phyloP scores from a whole-genome alignment of 2,113 vertebrate genomes.

The Hepsetus odoe region DNA sequence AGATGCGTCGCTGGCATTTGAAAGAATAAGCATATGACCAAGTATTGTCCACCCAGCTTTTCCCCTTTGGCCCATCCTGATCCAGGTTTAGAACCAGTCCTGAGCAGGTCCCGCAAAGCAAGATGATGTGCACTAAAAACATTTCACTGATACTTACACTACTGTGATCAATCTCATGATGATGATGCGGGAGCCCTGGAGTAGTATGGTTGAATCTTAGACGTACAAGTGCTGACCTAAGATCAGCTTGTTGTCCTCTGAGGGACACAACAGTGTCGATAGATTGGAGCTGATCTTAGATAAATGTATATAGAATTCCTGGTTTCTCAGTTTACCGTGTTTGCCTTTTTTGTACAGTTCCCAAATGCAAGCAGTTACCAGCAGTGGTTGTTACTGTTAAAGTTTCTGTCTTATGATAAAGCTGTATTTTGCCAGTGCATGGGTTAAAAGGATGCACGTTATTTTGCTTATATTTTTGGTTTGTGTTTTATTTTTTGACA shows the following conservation, averaged over 20 bases:
- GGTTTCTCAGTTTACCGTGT: conserved; percentile 3
- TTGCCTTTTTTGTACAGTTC: conserved; percentile 37
- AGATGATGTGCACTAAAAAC: conserved; percentile 33
- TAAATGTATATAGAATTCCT: background rate
- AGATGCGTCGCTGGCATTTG: background rate
- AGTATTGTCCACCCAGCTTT: background rate
- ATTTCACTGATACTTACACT: conserved; percentile 42
- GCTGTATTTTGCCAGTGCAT: conserved; percentile 8
- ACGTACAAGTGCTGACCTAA: background rate
- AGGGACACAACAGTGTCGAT: background rate
- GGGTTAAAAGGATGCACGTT: background rate
- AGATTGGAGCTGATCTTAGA: background rate
- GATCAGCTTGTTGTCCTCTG: background rate
- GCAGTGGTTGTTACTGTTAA: conserved; percentile 20
- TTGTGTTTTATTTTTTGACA: background rate
- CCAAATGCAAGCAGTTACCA: conserved; percentile 8
- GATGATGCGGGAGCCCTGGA: conserved; percentile 3
- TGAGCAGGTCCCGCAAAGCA: background rate
- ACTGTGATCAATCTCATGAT: conserved; percentile 36
- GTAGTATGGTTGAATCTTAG: background rate
- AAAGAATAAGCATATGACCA: background rate
- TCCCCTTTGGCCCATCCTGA: background rate
- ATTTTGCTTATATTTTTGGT: background rate
- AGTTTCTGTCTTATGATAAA: background rate
- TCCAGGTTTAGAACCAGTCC: conserved; percentile 4